phyloP scores from a whole-genome alignment of 2,888 invertebrate genomes.

The Apotomis betuletana region DNA sequence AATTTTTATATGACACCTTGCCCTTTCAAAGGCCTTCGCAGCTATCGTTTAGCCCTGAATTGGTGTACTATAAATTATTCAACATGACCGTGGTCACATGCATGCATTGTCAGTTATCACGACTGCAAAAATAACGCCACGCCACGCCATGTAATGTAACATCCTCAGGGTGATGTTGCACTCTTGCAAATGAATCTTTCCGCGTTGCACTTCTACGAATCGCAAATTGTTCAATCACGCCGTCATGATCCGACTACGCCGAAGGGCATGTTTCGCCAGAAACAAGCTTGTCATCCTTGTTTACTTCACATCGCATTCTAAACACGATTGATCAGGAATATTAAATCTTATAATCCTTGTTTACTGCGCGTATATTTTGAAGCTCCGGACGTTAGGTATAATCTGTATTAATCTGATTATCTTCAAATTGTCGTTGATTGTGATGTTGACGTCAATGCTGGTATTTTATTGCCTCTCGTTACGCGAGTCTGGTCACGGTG shows the following conservation, averaged over 20 bases:
- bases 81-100: slow-evolving; percentile 49
- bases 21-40: slow-evolving; percentile 36
- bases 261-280: background rate
- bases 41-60: slow-evolving; percentile 41
- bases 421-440: slow-evolving; percentile 30
- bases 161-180: slow-evolving; percentile 45
- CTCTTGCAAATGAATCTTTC: slow-evolving; percentile 28
- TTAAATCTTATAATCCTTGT: slow-evolving; percentile 11
- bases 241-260: slow-evolving; percentile 13
- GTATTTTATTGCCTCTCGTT: slow-evolving; percentile 32
- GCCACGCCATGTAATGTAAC: slow-evolving; percentile 40
- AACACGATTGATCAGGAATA: background rate
- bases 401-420: slow-evolving; percentile 27
- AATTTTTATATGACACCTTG: slow-evolving; percentile 3
- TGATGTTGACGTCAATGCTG: slow-evolving; percentile 36
- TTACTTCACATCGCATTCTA: slow-evolving; percentile 6
- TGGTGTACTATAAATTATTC: slow-evolving; percentile 44
- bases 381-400: slow-evolving; percentile 14
- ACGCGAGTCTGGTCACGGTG: slow-evolving; percentile 35
- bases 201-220: slow-evolving; percentile 34
- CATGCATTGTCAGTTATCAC: slow-evolving; percentile 45
- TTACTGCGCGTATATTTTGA: slow-evolving; percentile 3
- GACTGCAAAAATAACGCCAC: slow-evolving; percentile 46
- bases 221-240: slow-evolving; percentile 27
- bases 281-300: background rate